Conservation (phyloP, 1,140 invertebrate species). For the Phthorimaea operculella region DNA sequence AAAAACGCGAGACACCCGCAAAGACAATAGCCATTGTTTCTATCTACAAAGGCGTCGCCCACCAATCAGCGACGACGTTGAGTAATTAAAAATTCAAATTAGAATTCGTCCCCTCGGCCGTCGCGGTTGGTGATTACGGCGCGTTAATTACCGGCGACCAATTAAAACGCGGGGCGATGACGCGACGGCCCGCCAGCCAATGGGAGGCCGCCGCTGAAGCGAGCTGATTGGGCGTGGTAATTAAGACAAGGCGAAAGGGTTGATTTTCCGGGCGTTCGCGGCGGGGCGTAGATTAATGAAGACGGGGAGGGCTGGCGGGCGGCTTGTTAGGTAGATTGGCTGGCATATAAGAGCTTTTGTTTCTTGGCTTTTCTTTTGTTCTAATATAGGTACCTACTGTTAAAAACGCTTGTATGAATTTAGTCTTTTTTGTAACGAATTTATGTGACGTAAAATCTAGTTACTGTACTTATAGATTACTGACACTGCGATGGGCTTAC, state of each 20-base stretch:
- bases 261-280: constrained; percentile 53
- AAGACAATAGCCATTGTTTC: constrained; percentile 46
- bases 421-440: no score
- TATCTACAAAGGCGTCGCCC: constrained; percentile 30
- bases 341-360: no score
- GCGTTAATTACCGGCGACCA: constrained; percentile 62
- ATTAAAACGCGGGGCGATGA: constrained; percentile 53
- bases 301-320: constrained; percentile 24
- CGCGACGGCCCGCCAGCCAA: constrained; percentile 36
- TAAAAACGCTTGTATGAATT: no score
- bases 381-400: no score
- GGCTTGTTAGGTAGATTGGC: no score
- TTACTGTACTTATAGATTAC: no score
- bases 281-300: constrained; percentile 52
- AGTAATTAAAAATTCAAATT: constrained; percentile 68
- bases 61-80: constrained; percentile 40
- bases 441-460: no score
- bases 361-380: no score
- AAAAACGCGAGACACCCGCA: constrained; percentile 7
- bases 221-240: constrained; percentile 52
- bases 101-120: constrained; percentile 45
- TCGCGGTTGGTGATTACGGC: constrained; percentile 53
- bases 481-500: no score
- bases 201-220: constrained; percentile 46
- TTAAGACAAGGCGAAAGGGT: constrained; percentile 60